Percentiles rank a stretch among this genome's conserved stretches.
phyloP scores from a whole-genome alignment of 1,140 invertebrate genomes.

The Calliphora vicina region DNA sequence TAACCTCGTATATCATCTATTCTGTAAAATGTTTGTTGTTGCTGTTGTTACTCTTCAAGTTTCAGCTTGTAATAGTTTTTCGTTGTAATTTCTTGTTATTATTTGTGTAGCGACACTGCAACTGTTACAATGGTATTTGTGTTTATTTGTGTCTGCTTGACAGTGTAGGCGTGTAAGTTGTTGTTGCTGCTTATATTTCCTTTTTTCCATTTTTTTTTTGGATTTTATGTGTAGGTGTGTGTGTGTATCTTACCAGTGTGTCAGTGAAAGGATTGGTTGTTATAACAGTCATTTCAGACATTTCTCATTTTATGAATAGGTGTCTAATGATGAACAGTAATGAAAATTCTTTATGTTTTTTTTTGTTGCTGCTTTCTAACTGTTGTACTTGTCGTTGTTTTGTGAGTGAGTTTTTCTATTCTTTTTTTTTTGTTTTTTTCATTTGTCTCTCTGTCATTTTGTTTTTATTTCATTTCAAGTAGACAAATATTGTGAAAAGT shows the following conservation, averaged over 20 bases:
- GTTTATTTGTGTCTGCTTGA: too few relatives aligned
- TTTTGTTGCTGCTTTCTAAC: neutral
- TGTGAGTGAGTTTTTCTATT: too few relatives aligned
- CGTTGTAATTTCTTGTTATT: too few relatives aligned
- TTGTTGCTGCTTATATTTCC: neutral
- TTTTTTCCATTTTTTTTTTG: neutral
- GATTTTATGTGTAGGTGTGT: neutral
- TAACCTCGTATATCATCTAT: neutral
- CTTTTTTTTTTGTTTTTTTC: too few relatives aligned
- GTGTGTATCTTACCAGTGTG: neutral
- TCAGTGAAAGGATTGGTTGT: constrained; percentile 1
- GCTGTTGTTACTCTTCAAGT: too few relatives aligned
- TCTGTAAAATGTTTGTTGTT: too few relatives aligned
- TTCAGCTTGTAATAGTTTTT: too few relatives aligned
- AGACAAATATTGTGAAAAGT: constrained; percentile 6
- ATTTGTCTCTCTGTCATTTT: neutral
- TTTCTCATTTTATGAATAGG: constrained; percentile 5
- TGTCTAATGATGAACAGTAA: constrained; percentile 27
- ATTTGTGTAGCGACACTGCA: too few relatives aligned
- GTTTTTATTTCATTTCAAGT: neutral
- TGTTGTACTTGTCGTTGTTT: neutral
- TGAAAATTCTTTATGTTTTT: neutral
- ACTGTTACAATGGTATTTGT: too few relatives aligned
- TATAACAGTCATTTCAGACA: neutral
- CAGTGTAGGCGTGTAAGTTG: neutral